Conservation (phyloP, 30 jellyfish, hydroid and myxozoan genomes). For the Turritopsis dohrnii region DNA sequence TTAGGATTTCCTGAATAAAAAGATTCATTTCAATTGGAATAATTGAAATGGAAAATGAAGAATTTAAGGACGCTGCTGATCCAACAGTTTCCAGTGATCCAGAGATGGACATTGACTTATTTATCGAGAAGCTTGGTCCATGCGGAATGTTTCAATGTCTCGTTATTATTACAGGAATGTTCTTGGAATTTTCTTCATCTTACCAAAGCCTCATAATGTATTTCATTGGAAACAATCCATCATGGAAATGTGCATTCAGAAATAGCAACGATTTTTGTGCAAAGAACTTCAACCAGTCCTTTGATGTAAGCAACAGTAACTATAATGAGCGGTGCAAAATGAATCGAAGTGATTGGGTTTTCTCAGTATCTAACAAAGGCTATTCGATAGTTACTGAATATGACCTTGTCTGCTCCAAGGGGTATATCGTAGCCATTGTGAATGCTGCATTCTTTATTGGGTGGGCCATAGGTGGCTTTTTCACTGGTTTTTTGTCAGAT, state of each 20-base stretch:
- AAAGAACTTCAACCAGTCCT: background rate
- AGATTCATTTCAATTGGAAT: too few species aligned
- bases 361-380: background rate
- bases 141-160: background rate
- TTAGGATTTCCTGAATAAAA: background rate
- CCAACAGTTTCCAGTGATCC: background rate
- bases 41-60: background rate
- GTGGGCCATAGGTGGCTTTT: background rate
- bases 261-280: background rate
- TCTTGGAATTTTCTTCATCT: background rate
- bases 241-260: constrained; percentile 9
- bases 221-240: background rate
- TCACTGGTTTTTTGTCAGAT: constrained; percentile 4
- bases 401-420: constrained; percentile 17
- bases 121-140: background rate
- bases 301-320: background rate
- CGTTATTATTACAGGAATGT: background rate
- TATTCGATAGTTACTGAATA: constrained; percentile 22
- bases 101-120: constrained; percentile 7
- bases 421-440: background rate
- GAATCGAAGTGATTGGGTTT: constrained; percentile 19
- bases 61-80: background rate
- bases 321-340: constrained; percentile 2
- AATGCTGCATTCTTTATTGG: constrained; percentile 8
- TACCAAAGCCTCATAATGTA: background rate